Percentiles rank a stretch among this genome's conserved stretches.
These are phyloP conservation scores for Stomorhina lunata DNA, from an alignment of 2,888 invertebrate genomes.

Conservation along the genomic window DNA sequence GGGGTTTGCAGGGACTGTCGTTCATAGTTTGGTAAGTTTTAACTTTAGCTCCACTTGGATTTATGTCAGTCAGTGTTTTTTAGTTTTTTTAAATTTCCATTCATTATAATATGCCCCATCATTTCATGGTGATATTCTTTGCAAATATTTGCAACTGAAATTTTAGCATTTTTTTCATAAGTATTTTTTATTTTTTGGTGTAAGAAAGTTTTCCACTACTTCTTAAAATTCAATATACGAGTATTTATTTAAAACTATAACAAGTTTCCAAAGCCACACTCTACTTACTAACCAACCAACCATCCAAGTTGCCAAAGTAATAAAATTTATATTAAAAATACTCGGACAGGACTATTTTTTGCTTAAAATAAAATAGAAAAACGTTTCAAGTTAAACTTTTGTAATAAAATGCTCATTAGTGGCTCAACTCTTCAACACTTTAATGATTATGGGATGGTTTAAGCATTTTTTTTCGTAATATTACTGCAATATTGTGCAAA, in stretches of 20 bases:
- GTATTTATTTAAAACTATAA: constrained; percentile 26
- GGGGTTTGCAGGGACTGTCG: neutral
- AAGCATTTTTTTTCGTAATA: neutral
- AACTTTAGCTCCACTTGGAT: neutral
- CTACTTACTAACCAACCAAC: neutral
- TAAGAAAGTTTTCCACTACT: neutral
- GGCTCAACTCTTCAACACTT: constrained; percentile 38
- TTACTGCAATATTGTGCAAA: constrained; percentile 17
- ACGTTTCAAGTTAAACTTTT: constrained; percentile 70
- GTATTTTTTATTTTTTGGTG: no score
- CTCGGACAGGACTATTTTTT: neutral
- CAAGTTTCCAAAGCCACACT: constrained; percentile 30
- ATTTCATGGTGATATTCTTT: constrained; percentile 11
- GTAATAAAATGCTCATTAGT: constrained; percentile 78
- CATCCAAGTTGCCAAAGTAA: constrained; percentile 34
- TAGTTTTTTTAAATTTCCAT: neutral
- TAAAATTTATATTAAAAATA: constrained; percentile 49
- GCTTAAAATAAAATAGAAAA: neutral
- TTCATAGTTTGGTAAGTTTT: constrained; percentile 32
- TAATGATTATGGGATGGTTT: constrained; percentile 54
- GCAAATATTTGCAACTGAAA: neutral
- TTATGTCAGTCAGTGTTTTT: neutral
- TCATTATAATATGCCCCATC: neutral
- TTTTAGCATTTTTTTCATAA: neutral
- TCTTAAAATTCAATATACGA: constrained; percentile 18